Base-by-base conservation (phyloP, 2,888 invertebrate species). In the Drosophila falleni region DNA sequence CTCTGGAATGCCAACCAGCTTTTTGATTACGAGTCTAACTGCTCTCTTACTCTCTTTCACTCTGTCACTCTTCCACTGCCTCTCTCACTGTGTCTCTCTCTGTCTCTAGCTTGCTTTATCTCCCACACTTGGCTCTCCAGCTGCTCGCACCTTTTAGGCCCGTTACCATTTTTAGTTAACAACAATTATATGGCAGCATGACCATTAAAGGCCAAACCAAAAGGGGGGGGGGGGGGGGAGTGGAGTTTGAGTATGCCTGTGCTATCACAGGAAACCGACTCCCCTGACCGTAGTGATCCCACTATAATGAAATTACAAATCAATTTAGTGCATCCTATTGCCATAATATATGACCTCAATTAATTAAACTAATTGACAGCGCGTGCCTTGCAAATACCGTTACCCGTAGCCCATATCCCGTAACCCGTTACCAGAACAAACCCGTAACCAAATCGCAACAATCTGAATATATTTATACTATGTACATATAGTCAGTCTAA, bases 311-410 rank as follows among this genome's bases (percentile, higher is more conserved):
- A 68, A 61, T 58, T 58, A 67, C 70, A 73, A 78, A 85, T 85
- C 80, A 84, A 84, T 85, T 71, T 72, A 56, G 19, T 70, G 41
- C 77, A 78, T 81, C 69, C 87, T 80, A 74, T 80, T 46, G 73
- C 70, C 60, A 69, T 68, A 85, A 78, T 71, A 81, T 80, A 77
- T 72, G 80, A 81, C 76, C 87, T 73, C 80, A 81, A 76, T 81
- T 88, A 86, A 88, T 86, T 80, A 61, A 74, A 62, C 84, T 86
- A 88, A 86, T 88, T 86, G 81, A 61, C 60, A 63, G 78, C 66
- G 74, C 60, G 81, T 81, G 79, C 67, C 74, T 46, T 23, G 42
- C 54, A 50, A 63, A 65, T 59, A 47, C 64, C 37, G 55, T 44
- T 37, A 16, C 37, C 54, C 50, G 50, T 46, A 3, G 10, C 15